phyloP scores from a whole-genome alignment of 1,140 invertebrate genomes.

The Choristoneura fumiferana region DNA sequence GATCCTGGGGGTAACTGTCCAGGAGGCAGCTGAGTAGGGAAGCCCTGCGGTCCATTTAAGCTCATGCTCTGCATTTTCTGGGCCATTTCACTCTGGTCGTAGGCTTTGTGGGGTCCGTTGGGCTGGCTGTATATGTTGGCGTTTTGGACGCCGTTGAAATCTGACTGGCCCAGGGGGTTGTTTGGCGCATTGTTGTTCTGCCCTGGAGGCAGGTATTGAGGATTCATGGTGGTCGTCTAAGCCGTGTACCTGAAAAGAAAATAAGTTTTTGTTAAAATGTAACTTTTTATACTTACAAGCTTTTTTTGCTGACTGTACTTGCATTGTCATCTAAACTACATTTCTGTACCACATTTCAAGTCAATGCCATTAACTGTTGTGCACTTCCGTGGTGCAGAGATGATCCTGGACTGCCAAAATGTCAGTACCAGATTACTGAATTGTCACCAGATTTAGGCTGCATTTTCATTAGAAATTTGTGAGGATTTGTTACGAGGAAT shows the following conservation, averaged over 20 bases:
- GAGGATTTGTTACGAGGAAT: too few relatives aligned
- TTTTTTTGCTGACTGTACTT: too few relatives aligned
- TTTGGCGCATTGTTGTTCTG: conserved; percentile 70
- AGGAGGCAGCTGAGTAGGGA: conserved; percentile 58
- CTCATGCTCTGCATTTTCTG: conserved; percentile 73
- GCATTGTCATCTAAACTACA: too few relatives aligned
- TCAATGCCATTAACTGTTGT: too few relatives aligned
- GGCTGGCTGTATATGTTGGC: conserved; percentile 58
- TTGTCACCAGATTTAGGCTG: too few relatives aligned
- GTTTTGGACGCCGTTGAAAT: conserved; percentile 66
- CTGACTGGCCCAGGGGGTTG: conserved; percentile 57
- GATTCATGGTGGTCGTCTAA: conserved; percentile 68
- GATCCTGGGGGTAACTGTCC: conserved; percentile 55
- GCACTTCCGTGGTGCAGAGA: too few relatives aligned
- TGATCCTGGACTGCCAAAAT: too few relatives aligned
- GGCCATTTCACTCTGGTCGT: conserved; percentile 54
- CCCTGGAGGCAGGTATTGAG: conserved; percentile 67
- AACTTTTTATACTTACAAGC: too few relatives aligned
- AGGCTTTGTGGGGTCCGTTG: conserved; percentile 47
- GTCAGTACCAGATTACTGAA: too few relatives aligned
- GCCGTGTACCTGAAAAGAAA: conserved; percentile 46
- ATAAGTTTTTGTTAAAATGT: too few relatives aligned
- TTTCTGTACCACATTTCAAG: too few relatives aligned
- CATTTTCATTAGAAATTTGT: too few relatives aligned
- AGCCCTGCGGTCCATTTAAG: conserved; percentile 56